Evolutionary conservation across 2,888 invertebrate genomes (phyloP), one percentile per base, ranked within the genome.

Genomic region (Agelastica alni): DNA sequence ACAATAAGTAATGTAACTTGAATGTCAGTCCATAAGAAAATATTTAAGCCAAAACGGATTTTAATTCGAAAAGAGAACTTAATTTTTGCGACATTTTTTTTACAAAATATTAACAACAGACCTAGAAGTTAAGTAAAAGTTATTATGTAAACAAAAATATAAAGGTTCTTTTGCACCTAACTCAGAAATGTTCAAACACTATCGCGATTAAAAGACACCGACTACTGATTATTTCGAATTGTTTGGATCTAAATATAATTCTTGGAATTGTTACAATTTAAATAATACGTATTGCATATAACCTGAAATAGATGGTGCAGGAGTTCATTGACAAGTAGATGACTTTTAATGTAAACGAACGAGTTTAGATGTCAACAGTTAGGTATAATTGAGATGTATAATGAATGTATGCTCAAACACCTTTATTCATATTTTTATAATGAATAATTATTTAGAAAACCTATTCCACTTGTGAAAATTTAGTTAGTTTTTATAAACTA

Each of bases 401-500:
- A n/a, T n/a, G n/a, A 49, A 49, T 49, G 32, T 56, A 56, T 51
- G 56, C 56, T 56, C 56, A 56, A 55, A 43, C 47, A 47, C 42
- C 34, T 56, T 43, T 56, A 56, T 56, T 56, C 51, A 51, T 56
- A 56, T 51, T 56, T 56, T 56, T 56, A 56, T 56, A 56, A 51
- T 32, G 26, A 47, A 51, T 22, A 36, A 42, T 51, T 36, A 12
- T 39, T 47, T 51, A 51, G 43, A 51, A 42, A 32, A 43, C 17
- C 16, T 47, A 46, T 43, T 46, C 32, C 42, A 37, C 51, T 54
- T 39, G 22, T 43, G 28, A 51, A 34, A 56, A 56, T 56, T 56
- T 51, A 56, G 56, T 56, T 56, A 56, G 56, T 51, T 56, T 51
- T 39, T 46, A 55, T 46, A 52, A 56, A 34, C 28, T 49, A 31